Evolutionary conservation across 2,113 vertebrate species (phyloP).

Genomic region (Noturus placidus): DNA sequence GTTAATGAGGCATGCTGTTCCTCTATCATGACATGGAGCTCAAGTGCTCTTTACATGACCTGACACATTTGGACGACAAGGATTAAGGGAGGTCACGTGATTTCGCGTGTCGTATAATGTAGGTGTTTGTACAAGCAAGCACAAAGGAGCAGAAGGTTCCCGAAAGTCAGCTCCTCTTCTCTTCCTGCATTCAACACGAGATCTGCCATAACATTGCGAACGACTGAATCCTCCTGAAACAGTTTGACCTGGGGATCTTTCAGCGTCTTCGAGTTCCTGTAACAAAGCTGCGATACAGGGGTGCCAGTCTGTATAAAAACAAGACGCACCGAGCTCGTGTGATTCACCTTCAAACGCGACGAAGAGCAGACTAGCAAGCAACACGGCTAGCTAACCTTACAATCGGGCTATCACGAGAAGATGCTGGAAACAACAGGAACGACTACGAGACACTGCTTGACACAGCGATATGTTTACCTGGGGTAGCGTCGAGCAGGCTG

Average conservation of each 20-base stretch:
- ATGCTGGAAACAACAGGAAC: neutral
- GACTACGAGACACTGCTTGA: neutral
- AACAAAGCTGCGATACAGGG: neutral
- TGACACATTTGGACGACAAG: neutral
- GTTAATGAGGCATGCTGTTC: neutral
- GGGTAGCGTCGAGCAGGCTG: neutral
- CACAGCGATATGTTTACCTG: conserved; percentile 4
- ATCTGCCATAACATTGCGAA: neutral
- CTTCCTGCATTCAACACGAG: neutral
- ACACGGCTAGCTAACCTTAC: neutral
- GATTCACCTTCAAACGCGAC: neutral
- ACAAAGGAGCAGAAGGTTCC: neutral
- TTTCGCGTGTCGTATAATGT: neutral
- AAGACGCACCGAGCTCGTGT: no score
- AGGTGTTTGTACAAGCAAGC: neutral
- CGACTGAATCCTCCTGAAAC: neutral
- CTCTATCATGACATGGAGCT: no score
- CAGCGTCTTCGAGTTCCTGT: neutral
- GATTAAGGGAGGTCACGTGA: no score
- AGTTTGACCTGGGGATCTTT: neutral
- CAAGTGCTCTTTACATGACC: neutral
- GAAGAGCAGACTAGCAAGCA: neutral
- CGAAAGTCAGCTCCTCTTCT: neutral
- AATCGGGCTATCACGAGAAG: neutral
- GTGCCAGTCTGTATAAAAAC: neutral